Percentiles rank a stretch among this genome's conserved stretches.
Evolutionary conservation across 2,113 vertebrate species (phyloP).

Genomic region (Carassius carassius): DNA sequence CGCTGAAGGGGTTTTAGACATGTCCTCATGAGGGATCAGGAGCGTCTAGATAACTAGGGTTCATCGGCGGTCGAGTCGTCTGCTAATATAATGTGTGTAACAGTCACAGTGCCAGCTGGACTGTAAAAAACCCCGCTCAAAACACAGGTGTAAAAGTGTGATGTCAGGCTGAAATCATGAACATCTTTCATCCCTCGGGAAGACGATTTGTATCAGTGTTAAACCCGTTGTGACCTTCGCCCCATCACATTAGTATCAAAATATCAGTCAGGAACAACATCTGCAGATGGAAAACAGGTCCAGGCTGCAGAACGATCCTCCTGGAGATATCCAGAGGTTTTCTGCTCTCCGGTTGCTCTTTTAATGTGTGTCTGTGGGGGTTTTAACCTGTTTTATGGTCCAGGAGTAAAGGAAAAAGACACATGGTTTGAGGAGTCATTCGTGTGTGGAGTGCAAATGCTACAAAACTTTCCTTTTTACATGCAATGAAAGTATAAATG

Average conservation of each 20-base stretch:
- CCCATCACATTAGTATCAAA: conserved; percentile 9
- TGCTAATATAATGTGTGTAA: neutral
- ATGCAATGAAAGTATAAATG: no score
- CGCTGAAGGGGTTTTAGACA: conserved; percentile 27
- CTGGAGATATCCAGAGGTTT: neutral
- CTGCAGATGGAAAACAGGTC: conserved; percentile 12
- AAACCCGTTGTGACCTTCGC: conserved; percentile 9
- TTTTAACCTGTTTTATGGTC: neutral
- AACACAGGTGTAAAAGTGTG: no score
- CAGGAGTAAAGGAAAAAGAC: neutral
- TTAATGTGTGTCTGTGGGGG: neutral
- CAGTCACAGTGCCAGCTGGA: neutral
- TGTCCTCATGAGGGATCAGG: conserved; percentile 18
- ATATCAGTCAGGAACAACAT: neutral
- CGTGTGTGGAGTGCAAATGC: neutral
- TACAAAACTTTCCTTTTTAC: neutral
- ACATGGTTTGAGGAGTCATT: neutral
- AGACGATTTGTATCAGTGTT: conserved; percentile 27
- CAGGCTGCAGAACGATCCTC: neutral
- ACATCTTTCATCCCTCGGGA: neutral
- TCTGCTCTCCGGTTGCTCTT: neutral
- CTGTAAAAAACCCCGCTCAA: neutral
- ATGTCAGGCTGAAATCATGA: no score
- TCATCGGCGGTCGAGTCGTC: neutral
- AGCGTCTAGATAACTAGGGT: conserved; percentile 8